Evolutionary conservation across 1,140 invertebrate genomes (phyloP).

Genomic region (Goniozus legneri): DNA sequence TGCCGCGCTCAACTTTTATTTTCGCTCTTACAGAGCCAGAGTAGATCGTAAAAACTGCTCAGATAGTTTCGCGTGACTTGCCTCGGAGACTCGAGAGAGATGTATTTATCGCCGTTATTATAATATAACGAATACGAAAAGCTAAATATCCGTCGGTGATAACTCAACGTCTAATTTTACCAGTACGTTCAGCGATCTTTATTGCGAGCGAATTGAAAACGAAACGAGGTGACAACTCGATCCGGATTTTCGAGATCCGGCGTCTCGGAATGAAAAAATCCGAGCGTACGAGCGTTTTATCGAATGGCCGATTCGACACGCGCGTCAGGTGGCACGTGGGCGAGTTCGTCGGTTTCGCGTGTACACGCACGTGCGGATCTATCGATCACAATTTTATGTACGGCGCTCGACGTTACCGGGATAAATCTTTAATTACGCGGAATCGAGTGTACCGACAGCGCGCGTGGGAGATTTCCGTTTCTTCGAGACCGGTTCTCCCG

Average conservation of each 20-base stretch:
- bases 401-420: not conserved
- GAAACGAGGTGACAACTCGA: not conserved
- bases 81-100: too few relatives aligned
- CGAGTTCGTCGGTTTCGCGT: slow-evolving; percentile 1
- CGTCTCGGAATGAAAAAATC: slow-evolving; percentile 3
- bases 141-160: too few relatives aligned
- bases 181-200: slow-evolving; percentile 15
- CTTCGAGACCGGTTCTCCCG: slow-evolving; percentile 11
- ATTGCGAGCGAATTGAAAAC: slow-evolving; percentile 9
- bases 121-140: too few relatives aligned
- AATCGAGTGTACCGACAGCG: slow-evolving; percentile 7
- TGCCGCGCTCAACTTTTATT: too few relatives aligned
- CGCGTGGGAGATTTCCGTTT: slow-evolving; percentile 14
- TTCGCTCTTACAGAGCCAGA: too few relatives aligned
- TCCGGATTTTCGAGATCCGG: slow-evolving; percentile 2
- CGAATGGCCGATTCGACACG: not conserved
- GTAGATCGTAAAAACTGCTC: too few relatives aligned
- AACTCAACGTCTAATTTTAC: too few relatives aligned
- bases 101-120: too few relatives aligned
- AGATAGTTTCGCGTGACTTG: too few relatives aligned
- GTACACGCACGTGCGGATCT: slow-evolving; percentile 5
- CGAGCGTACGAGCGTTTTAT: not conserved
- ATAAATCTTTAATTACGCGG: slow-evolving; percentile 21
- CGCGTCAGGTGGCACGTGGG: slow-evolving; percentile 7
- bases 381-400: slow-evolving; percentile 3